A percentile compares a stretch with the other conserved stretches of the same genome.
These are phyloP conservation scores for Eulemur albifrons DNA, from an alignment of 2,797 vertebrate species.

Conservation along the genomic window DNA sequence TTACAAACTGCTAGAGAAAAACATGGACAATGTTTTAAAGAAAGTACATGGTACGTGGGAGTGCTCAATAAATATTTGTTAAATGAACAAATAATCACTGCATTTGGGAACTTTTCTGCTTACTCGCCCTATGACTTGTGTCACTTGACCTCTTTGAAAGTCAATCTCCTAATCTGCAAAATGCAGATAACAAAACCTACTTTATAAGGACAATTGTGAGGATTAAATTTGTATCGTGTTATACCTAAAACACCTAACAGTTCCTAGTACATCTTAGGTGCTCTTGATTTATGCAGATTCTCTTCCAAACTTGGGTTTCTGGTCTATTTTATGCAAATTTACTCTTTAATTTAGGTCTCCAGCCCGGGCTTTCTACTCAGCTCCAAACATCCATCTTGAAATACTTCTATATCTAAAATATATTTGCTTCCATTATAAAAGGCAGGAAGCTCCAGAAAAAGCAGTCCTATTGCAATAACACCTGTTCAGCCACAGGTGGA, in stretches of 20 bases:
- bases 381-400: slow-evolving; percentile 6
- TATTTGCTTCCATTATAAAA: background rate
- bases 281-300: background rate
- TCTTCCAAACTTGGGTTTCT: slow-evolving; percentile 7
- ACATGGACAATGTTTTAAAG: background rate
- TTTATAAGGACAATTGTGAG: background rate
- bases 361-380: background rate
- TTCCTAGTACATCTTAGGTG: background rate
- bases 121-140: background rate
- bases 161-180: background rate
- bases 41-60: background rate
- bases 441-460: background rate
- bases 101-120: background rate
- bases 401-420: background rate
- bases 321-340: background rate
- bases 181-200: background rate
- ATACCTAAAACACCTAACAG: background rate
- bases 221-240: background rate
- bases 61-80: background rate
- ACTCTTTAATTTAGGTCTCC: background rate
- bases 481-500: background rate
- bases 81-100: background rate
- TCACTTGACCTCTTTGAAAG: slow-evolving; percentile 30
- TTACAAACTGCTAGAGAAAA: background rate
- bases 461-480: background rate